Evolutionary conservation across 2,797 vertebrate genomes (phyloP).

Genomic region (Phrynocephalus guinanensis): DNA sequence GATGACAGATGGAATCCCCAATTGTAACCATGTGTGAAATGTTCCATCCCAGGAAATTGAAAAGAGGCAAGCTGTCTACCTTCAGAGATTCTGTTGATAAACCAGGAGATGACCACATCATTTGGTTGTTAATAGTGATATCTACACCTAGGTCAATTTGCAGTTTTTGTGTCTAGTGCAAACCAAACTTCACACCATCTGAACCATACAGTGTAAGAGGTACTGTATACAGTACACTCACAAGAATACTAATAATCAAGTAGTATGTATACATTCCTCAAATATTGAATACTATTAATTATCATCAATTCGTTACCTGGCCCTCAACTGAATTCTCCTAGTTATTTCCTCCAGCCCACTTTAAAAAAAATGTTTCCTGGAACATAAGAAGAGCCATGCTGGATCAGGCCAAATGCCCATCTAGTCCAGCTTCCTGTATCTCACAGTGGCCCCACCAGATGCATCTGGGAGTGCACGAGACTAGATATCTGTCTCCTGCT

Average conservation of each 20-base stretch:
- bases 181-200: neutral
- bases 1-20: neutral
- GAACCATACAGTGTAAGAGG: too few species aligned
- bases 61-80: neutral
- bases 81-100: neutral
- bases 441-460: too few species aligned
- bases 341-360: neutral
- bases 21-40: neutral
- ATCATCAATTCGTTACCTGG: neutral
- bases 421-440: too few species aligned
- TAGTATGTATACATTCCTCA: too few species aligned
- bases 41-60: neutral
- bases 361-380: too few species aligned
- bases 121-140: conserved; percentile 6
- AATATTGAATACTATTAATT: neutral
- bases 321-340: neutral
- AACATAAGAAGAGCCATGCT: too few species aligned
- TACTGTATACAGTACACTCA: too few species aligned
- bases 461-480: too few species aligned
- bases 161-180: neutral
- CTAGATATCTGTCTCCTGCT: too few species aligned
- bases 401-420: too few species aligned
- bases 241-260: neutral
- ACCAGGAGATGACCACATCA: neutral
- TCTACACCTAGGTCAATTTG: neutral